Conservation (phyloP, 1,140 invertebrate species). For the Tetragnatha versicolor region DNA sequence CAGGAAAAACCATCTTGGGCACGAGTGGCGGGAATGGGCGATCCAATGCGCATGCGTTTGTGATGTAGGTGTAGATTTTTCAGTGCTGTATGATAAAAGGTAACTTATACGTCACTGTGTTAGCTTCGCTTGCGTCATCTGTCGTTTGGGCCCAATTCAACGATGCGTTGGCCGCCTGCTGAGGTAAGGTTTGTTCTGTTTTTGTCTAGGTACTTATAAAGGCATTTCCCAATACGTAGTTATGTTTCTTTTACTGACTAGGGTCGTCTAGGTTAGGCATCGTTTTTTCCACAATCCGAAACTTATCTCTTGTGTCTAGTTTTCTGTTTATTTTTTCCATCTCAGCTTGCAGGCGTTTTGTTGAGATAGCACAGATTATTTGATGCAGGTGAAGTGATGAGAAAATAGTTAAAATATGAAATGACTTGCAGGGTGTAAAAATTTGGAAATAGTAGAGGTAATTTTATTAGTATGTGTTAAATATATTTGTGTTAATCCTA, state of each 20-base stretch:
- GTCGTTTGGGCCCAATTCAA: conserved; percentile 26
- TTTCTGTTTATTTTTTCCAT: conserved; percentile 2
- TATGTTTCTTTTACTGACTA: not conserved
- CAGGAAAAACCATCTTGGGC: too few species aligned
- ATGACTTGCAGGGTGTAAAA: too few species aligned
- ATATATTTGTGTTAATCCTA: too few species aligned
- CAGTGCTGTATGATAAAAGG: conserved; percentile 33
- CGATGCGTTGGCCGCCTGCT: conserved; percentile 49
- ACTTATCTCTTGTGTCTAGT: too few species aligned
- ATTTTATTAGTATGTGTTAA: too few species aligned
- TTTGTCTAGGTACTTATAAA: not conserved
- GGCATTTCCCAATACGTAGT: not conserved
- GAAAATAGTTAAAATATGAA: too few species aligned
- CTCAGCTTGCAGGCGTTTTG: conserved; percentile 8
- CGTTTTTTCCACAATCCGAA: too few species aligned
- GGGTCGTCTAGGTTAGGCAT: too few species aligned
- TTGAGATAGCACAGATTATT: not conserved
- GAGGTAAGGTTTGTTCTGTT: conserved; percentile 20
- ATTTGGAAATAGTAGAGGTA: too few species aligned
- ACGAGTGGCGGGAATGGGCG: not conserved
- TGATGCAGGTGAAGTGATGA: conserved; percentile 4
- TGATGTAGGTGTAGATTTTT: conserved; percentile 30
- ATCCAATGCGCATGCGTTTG: conserved; percentile 2
- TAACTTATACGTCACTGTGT: conserved; percentile 33
- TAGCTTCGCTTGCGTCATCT: conserved; percentile 52